Base-by-base conservation (phyloP, 2,113 vertebrate species). In the Oxyruncus cristatus region DNA sequence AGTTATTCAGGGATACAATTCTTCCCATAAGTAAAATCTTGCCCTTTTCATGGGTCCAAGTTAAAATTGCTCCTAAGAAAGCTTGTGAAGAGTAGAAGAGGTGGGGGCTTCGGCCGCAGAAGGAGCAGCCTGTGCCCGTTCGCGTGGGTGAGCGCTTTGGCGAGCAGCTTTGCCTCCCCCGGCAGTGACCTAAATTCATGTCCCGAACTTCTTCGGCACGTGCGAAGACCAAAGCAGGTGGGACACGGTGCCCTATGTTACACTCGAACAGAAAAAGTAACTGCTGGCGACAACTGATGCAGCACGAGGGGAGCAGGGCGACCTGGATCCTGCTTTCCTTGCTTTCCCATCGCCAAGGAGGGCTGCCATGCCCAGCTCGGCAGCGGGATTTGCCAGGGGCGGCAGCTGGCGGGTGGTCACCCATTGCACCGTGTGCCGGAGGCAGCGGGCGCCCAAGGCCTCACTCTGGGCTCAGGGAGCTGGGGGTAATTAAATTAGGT, bases 61-160 rank as follows among this genome's bases (percentile, higher is more conserved):
- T 89, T 95, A 94, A 97, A 94, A 90, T 23, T 8, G 3, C 55
- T 92, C 55, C 89, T 94, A 96, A 89, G 79, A 92, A 96, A 96
- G 93, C 84, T 73, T 17, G 93, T 80, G 92, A 96, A 52, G 55
- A 84, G 68, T 50, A 71, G 70, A 86, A 75, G 91, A 91, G 58
- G 80, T 72, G 79, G 46, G 39, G 56, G 27, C 85, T 89, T 62
- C 0, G 20, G 85, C 52, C 2, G 0, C 50, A 67, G 85, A 72
- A 71, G 56, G 79, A 56, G 46, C 42, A 28, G 49, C 78, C 61
- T 19, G 35, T 77, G 76, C 53, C 88, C 17, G 0, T 63, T 42
- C 6, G 68, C 0, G 3, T 66, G 52, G 14, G 66, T 68, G 63
- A 88, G 75, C 0, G 4, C 53, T 62, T 77, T 56, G 6, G 22